Conservation (phyloP, 2,888 invertebrate genomes). For the Stomorhina lunata region DNA sequence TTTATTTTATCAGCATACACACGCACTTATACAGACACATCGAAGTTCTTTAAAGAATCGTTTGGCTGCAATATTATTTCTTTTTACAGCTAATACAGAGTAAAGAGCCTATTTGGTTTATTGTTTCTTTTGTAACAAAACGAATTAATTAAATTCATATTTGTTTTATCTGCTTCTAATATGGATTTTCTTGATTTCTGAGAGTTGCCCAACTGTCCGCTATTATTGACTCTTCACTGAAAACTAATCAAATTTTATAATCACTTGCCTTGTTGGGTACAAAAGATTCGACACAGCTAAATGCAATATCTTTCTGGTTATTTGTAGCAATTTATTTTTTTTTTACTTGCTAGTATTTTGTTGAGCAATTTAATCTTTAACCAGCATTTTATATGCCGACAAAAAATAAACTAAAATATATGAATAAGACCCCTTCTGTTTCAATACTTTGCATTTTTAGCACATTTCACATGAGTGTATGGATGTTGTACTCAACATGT, state of each 20-base stretch:
- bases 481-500: background rate
- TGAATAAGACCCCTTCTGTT: constrained; percentile 6
- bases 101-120: too few relatives aligned
- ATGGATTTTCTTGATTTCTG: too few relatives aligned
- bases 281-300: too few relatives aligned
- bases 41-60: background rate
- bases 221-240: too few relatives aligned
- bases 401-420: background rate
- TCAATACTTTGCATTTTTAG: constrained; percentile 31
- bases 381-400: constrained; percentile 11
- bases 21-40: background rate
- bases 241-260: too few relatives aligned
- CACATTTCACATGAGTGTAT: constrained; percentile 1
- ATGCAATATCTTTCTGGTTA: too few relatives aligned
- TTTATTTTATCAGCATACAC: background rate
- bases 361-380: constrained; percentile 50
- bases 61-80: constrained; percentile 12
- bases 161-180: too few relatives aligned
- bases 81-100: too few relatives aligned
- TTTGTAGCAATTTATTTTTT: constrained; percentile 1
- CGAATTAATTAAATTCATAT: too few relatives aligned
- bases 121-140: too few relatives aligned
- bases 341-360: background rate
- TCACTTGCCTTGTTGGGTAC: too few relatives aligned
- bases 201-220: too few relatives aligned